Evolutionary conservation across 2,113 vertebrate genomes (phyloP), one percentile per base, ranked within the genome.

Genomic region (Menura novaehollandiae): DNA sequence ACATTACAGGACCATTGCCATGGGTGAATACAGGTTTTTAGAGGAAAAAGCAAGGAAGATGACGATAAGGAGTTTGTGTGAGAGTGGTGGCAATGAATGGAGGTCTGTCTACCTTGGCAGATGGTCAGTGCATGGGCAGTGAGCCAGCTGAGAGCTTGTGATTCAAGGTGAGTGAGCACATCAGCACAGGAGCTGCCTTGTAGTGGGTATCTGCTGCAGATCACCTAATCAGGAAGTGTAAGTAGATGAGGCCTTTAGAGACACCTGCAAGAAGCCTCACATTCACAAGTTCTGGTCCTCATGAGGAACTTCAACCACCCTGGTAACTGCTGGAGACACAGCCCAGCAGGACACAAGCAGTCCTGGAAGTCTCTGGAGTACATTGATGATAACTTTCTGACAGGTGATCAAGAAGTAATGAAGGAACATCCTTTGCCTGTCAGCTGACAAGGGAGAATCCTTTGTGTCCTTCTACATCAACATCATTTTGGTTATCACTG

Each of bases 111-210:
- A 28, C n/a, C n/a, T 58, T 62, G 41, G 22, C 24, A 69, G 63
- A 30, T 33, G 26, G 21, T 9, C 2, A 2, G 10, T 3, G 22
- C 0, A 1, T 41, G 33, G 15, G 9, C 8, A 3, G 7, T 9
- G 39, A 63, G 30, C 18, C 33, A 39, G 17, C 2, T 69, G 77
- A 73, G 21, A 56, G 4, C 8, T 24, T 35, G 23, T 32, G 20
- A 16, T 7, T 56, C 23, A 55, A 30, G 14, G 20, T 47, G 5
- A 55, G 23, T 13, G 32, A 72, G 28, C 39, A 26, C 20, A 46
- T 1, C 9, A 76, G 10, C 4, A 15, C 2, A 21, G 1, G 24
- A 69, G 17, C 7, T 53, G 5, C 0, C 2, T 15, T 73, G 28
- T n/a, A 39, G n/a, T 32, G 27, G 10, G 9, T 66, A 18, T 35